phyloP scores from a whole-genome alignment of 2,797 vertebrate species.

The Psittacula derbiana region DNA sequence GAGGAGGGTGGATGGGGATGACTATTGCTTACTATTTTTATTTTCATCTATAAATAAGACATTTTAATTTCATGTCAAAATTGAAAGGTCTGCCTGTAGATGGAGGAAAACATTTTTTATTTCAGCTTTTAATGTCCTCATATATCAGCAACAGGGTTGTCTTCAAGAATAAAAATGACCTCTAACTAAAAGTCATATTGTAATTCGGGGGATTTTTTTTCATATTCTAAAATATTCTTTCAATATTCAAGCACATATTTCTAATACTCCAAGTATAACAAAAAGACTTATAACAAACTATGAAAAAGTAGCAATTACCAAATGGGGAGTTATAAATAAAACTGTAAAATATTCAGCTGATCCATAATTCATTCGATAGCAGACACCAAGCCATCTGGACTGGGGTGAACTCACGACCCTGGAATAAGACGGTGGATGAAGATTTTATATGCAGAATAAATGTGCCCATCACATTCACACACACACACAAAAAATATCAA shows the following conservation, averaged over 20 bases:
- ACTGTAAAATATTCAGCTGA: conserved; percentile 60
- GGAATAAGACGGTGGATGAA: background rate
- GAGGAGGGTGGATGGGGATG: background rate
- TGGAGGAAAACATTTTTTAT: background rate
- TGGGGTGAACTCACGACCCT: conserved; percentile 27
- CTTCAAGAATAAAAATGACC: background rate
- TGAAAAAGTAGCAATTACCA: conserved; percentile 28
- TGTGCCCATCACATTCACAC: background rate
- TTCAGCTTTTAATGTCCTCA: background rate
- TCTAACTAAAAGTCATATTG: background rate
- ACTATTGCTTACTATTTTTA: background rate
- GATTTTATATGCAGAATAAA: background rate
- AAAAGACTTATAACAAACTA: conserved; percentile 34
- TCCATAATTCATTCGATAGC: conserved; percentile 66
- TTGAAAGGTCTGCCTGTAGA: background rate
- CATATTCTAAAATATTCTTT: background rate
- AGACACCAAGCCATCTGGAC: conserved; percentile 52
- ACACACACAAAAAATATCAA: background rate
- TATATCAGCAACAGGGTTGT: background rate
- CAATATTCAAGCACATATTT: background rate
- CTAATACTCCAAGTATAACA: conserved; percentile 22
- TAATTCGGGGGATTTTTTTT: background rate
- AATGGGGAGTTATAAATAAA: conserved; percentile 51
- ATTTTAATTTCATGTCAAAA: background rate
- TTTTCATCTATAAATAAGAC: background rate